These are phyloP conservation scores for Aphidius ervi DNA, from an alignment of 1,140 invertebrate species.

Conservation along the genomic window DNA sequence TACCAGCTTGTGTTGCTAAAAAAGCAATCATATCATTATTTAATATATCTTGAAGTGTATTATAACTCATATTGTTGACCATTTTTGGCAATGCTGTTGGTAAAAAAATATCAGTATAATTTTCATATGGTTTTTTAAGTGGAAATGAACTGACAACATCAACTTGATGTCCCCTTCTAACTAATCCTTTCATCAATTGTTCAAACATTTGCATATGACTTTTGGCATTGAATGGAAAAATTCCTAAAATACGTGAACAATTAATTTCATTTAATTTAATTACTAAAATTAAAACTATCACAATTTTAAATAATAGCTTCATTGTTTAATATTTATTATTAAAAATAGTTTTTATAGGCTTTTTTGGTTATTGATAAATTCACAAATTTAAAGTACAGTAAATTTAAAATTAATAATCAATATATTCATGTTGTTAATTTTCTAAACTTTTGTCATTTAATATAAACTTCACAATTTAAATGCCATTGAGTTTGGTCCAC, in stretches of 20 bases:
- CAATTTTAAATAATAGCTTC: background rate
- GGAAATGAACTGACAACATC: slow-evolving; percentile 35
- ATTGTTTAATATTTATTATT: too few species aligned
- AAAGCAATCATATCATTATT: background rate
- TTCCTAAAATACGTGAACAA: slow-evolving; percentile 32
- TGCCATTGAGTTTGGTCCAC: too few species aligned
- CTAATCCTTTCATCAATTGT: slow-evolving; percentile 35
- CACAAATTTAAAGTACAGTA: too few species aligned
- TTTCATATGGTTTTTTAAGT: slow-evolving; percentile 25
- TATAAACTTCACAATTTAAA: too few species aligned
- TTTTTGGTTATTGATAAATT: too few species aligned
- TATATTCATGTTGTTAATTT: too few species aligned
- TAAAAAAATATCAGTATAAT: slow-evolving; percentile 32
- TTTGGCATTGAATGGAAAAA: slow-evolving; percentile 32
- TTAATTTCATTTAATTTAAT: background rate
- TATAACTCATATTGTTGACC: slow-evolving; percentile 17
- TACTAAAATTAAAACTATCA: background rate
- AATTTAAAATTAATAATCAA: too few species aligned
- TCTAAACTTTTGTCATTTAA: too few species aligned
- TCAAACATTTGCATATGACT: slow-evolving; percentile 41
- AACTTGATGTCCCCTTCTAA: slow-evolving; percentile 37
- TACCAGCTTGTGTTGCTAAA: slow-evolving; percentile 12
- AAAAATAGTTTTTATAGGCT: too few species aligned
- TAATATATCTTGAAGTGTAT: background rate
- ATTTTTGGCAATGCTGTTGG: background rate